These are phyloP conservation scores for Ctena decussata DNA, from an alignment of 2,888 invertebrate genomes.

Conservation along the genomic window DNA sequence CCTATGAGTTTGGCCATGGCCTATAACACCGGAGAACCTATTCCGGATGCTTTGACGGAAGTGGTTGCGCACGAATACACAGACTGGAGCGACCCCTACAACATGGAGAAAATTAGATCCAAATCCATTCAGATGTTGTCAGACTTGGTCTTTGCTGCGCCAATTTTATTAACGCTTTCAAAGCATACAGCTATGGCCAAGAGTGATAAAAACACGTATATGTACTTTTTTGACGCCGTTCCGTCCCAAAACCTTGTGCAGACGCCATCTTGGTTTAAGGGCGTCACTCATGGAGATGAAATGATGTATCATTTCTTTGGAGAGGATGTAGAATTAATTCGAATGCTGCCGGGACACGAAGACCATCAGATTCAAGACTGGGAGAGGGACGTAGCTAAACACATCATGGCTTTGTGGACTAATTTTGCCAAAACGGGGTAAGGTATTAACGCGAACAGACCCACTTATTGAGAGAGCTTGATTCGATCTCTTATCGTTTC, in stretches of 20 bases:
- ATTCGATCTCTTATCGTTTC: no score
- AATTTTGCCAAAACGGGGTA: neutral
- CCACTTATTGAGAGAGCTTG: no score
- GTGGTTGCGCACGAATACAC: conserved; percentile 1
- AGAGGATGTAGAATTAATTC: neutral
- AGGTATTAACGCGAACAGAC: no score
- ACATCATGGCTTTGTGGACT: neutral
- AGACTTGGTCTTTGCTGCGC: neutral
- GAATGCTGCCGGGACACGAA: neutral
- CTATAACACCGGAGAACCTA: neutral
- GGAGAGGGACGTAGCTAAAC: neutral
- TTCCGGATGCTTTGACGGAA: neutral
- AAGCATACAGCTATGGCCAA: neutral
- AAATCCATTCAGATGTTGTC: neutral
- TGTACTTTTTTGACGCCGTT: neutral
- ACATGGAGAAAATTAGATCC: neutral
- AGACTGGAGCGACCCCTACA: neutral
- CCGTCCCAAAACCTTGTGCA: neutral
- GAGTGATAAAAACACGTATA: neutral
- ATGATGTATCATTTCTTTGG: neutral
- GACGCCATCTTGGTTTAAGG: neutral
- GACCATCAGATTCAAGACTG: neutral
- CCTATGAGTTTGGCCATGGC: neutral
- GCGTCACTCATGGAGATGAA: neutral
- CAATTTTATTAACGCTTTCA: neutral